Evolutionary conservation across 2,113 vertebrate genomes (phyloP).

Genomic region (Ondatra zibethicus): DNA sequence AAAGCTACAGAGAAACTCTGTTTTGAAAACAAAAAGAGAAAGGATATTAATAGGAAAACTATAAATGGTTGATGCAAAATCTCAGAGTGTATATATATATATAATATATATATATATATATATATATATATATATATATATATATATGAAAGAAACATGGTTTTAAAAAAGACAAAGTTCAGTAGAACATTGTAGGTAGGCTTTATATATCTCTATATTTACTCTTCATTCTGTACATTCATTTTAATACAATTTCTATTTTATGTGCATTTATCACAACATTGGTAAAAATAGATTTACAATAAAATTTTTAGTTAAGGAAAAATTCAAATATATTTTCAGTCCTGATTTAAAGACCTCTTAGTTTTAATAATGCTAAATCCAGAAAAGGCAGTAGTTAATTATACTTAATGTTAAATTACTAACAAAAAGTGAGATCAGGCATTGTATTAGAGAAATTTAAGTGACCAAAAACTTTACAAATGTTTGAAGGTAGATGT

Average conservation of each 20-base stretch:
- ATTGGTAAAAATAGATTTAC: neutral
- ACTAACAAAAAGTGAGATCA: neutral
- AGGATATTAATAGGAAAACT: neutral
- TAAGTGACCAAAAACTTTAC: neutral
- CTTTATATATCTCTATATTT: neutral
- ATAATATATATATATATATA: too few species aligned
- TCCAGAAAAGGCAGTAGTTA: neutral
- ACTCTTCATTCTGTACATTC: neutral
- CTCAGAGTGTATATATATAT: neutral
- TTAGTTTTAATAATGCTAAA: neutral
- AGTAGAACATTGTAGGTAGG: neutral
- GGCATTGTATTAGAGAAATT: neutral
- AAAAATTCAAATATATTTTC: neutral
- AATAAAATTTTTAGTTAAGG: neutral
- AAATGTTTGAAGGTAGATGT: neutral
- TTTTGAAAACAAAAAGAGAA: too few species aligned
- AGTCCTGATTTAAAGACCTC: neutral
- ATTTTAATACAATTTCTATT: neutral
- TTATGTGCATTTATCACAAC: neutral
- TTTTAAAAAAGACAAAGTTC: neutral
- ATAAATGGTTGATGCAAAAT: neutral
- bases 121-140: fast-evolving
- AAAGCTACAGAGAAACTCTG: too few species aligned
- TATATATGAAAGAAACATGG: neutral
- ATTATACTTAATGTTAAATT: neutral